Evolutionary conservation across 1,140 invertebrate genomes (phyloP).

Genomic region (Brachionus angularis): DNA sequence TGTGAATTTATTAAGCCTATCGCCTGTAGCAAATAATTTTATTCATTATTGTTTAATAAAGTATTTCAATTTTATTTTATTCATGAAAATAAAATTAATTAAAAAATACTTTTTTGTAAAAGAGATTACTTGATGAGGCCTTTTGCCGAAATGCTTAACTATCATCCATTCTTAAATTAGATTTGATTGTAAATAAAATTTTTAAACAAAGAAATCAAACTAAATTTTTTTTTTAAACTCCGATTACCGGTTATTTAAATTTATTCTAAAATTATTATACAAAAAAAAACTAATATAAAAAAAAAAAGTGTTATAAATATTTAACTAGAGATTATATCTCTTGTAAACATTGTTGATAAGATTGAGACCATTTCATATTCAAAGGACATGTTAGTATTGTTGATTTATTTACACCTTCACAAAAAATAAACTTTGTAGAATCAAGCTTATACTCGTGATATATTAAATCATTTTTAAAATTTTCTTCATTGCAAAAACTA

Average conservation of each 20-base stretch:
- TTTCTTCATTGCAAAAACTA: conserved; percentile 24
- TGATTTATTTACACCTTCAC: background rate
- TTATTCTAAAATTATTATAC: background rate
- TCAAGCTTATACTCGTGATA: conserved; percentile 29
- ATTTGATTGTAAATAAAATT: too few species aligned
- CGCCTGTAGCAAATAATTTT: conserved; percentile 31
- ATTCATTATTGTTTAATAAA: conserved; percentile 33
- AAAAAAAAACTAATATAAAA: background rate
- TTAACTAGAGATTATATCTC: background rate
- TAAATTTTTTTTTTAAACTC: background rate
- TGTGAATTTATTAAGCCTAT: background rate
- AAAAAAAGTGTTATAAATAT: background rate
- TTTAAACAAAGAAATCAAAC: background rate
- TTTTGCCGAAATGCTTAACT: too few species aligned
- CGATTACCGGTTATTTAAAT: background rate
- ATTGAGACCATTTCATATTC: conserved; percentile 36
- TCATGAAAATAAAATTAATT: background rate
- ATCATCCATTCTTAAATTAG: too few species aligned
- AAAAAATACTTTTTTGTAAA: background rate
- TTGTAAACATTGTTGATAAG: conserved; percentile 23
- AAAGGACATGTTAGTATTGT: conserved; percentile 22
- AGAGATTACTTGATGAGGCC: too few species aligned
- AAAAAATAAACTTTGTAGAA: conserved; percentile 35
- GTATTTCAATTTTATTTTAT: conserved; percentile 7
- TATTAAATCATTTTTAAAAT: background rate